phyloP scores from a whole-genome alignment of 2,797 vertebrate species.

The Uromys caudimaculatus region DNA sequence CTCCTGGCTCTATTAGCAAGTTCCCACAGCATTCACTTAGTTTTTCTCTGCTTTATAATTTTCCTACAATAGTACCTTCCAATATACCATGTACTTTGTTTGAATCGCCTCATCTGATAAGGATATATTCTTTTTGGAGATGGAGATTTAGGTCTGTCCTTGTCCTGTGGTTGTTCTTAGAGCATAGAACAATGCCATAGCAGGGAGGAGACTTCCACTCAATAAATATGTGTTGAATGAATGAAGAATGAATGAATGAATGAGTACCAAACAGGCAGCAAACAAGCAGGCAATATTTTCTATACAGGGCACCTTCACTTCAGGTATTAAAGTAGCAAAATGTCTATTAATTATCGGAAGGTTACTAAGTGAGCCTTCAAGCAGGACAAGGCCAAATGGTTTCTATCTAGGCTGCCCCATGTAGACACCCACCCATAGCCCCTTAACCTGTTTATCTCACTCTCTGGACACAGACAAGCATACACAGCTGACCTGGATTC shows the following conservation, averaged over 20 bases:
- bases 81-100: neutral
- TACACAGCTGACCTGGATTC: neutral
- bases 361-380: slow-evolving; percentile 7
- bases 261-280: neutral
- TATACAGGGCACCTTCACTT: slow-evolving; percentile 35
- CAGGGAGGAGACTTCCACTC: neutral
- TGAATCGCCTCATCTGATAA: neutral
- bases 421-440: neutral
- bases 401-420: neutral
- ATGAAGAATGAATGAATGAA: neutral
- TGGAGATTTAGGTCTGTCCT: neutral
- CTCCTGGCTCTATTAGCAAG: neutral
- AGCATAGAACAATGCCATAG: neutral
- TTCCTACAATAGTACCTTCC: neutral
- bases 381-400: neutral
- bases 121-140: neutral
- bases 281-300: slow-evolving; percentile 7
- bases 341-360: slow-evolving; percentile 31
- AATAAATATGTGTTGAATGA: neutral
- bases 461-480: neutral
- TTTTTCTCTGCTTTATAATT: neutral
- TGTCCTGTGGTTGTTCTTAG: neutral
- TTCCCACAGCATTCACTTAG: neutral
- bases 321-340: neutral
- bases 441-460: neutral